Evolutionary conservation across 1,140 invertebrate species (phyloP).

Genomic region (Geopemphigus sp.): DNA sequence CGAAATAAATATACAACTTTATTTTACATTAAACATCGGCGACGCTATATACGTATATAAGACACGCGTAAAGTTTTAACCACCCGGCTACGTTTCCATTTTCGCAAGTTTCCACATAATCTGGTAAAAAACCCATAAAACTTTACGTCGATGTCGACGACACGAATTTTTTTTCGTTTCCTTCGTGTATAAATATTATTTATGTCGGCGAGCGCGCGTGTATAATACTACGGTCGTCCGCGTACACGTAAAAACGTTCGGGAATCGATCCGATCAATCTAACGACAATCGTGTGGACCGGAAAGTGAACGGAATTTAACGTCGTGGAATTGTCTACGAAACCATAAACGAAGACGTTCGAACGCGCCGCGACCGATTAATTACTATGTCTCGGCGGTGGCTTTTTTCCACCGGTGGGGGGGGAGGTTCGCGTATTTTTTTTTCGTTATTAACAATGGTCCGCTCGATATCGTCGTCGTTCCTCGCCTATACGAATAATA

Average conservation of each 20-base stretch:
- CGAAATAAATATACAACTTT: slow-evolving; percentile 38
- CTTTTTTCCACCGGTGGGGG: no score
- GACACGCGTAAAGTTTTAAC: slow-evolving; percentile 34
- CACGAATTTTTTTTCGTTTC: background rate
- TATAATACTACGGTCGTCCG: background rate
- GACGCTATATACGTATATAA: background rate
- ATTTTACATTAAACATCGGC: slow-evolving; percentile 41
- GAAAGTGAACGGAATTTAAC: background rate
- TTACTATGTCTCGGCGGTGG: no score
- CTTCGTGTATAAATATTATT: slow-evolving; percentile 15
- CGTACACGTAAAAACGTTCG: no score
- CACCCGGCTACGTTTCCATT: slow-evolving; percentile 20
- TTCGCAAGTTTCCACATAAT: slow-evolving; percentile 43
- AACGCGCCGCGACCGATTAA: no score
- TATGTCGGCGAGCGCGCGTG: no score
- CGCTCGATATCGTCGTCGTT: no score
- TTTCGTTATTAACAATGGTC: no score
- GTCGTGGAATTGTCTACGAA: background rate
- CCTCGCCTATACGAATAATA: no score
- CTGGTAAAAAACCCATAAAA: slow-evolving; percentile 39
- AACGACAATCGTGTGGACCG: no score
- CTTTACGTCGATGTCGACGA: slow-evolving; percentile 42
- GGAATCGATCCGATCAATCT: no score
- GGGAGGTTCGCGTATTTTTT: no score
- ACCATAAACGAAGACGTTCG: no score